These are phyloP conservation scores for Lytechinus pictus DNA, from an alignment of 35 echinoderm and acorn worm species.

Conservation along the genomic window DNA sequence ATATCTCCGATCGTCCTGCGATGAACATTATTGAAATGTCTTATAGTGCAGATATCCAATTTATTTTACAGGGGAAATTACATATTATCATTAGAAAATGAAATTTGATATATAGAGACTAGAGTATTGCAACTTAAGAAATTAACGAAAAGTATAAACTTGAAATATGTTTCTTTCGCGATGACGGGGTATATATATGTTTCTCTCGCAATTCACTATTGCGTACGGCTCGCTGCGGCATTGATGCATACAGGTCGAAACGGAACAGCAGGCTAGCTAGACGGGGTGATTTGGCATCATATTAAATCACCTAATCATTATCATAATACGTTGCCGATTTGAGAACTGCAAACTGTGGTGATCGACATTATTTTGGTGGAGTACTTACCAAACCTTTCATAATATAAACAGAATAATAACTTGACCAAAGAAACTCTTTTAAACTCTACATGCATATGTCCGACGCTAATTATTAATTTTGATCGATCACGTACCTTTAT, in stretches of 20 bases:
- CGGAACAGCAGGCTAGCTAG: background rate
- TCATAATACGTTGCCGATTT: conserved; percentile 54
- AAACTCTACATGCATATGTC: no score
- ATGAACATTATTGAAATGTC: background rate
- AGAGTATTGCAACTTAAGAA: background rate
- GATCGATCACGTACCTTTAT: no score
- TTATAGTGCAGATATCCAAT: background rate
- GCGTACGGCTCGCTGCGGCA: background rate
- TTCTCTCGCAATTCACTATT: background rate
- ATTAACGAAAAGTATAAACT: background rate
- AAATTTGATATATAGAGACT: background rate
- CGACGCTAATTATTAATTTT: no score
- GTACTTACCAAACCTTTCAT: no score
- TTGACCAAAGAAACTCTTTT: no score
- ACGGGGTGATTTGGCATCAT: conserved; percentile 38
- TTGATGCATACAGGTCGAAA: no score
- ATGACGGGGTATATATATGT: background rate
- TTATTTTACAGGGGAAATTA: background rate
- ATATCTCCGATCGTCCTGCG: background rate
- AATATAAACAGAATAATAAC: no score
- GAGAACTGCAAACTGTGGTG: background rate
- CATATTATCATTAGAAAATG: background rate
- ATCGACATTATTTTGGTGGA: no score
- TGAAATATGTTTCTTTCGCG: background rate
- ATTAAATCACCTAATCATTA: conserved; percentile 50